Base-by-base conservation (phyloP, 1,140 invertebrate genomes). In the Mycetomoellerius zeteki region DNA sequence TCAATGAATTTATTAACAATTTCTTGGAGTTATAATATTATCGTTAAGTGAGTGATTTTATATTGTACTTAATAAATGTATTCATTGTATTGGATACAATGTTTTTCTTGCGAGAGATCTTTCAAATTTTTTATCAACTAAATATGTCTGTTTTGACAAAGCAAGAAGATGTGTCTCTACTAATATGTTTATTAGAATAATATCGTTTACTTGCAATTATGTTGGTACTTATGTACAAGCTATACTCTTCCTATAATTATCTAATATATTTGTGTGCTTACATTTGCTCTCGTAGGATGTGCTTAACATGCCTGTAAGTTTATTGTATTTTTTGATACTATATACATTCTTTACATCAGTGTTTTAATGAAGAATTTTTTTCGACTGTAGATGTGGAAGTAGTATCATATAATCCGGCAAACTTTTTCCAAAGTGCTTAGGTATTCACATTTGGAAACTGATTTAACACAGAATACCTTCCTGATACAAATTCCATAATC, bases 241-340 rank as follows among this genome's bases (percentile, higher is more conserved):
- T 69, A 86, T 85, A 69, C 75, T 92, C 78, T 47, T 72, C 87
- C 71, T 89, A 93, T 90, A 88, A 92, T 81, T 92, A 87, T 92
- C 92, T 94, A 93, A 92, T 94, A 87, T 94, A 87, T 94, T 92
- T 95, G 91, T 94, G 89, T 95, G 93, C 93, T 95, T 94, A 93
- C 91, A 92, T 91, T 94, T 94, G 91, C 94, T 93, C 92, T 93
- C 93, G 90, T 94, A 95, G 95, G 95, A 95, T 94, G 93, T 95
- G 91, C 93, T 94, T 95, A 94, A 95, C 91, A 94, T 95, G 94
- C 94, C 95, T 95, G 95, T 95, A 95, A 95, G 95, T 94, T 92
- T 91, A 87, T 82, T 86, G 73, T 76, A 91, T 56, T 90, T 88
- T 82, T 86, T 90, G 78, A 88, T 33, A 65, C 56, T 88, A 82